Conservation (phyloP, 2,113 vertebrate species). For the Hassar affinis region DNA sequence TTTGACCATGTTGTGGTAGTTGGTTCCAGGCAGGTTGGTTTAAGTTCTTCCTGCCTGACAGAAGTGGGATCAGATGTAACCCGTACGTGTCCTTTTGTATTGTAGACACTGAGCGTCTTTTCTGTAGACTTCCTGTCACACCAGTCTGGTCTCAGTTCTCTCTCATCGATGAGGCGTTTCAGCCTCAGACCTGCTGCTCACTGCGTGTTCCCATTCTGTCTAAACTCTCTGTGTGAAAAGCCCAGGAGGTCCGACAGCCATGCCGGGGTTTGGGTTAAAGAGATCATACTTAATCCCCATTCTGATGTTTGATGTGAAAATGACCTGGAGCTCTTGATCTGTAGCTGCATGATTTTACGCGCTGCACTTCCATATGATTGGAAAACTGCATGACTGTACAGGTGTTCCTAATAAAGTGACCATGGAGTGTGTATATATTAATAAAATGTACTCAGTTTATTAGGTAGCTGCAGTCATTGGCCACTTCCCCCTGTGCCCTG, state of each 20-base stretch:
- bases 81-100: neutral
- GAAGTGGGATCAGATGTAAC: neutral
- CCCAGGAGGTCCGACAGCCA: neutral
- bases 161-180: neutral
- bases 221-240: neutral
- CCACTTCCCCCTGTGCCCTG: no score
- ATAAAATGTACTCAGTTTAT: no score
- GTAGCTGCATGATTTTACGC: no score
- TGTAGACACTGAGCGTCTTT: neutral
- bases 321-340: no score
- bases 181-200: neutral
- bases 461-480: no score
- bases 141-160: neutral
- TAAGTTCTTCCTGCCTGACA: neutral
- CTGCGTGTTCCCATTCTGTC: neutral
- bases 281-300: neutral
- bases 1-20: no score
- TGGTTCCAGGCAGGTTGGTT: no score
- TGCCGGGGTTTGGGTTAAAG: neutral
- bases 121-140: neutral
- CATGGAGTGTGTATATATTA: no score
- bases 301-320: neutral
- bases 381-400: neutral
- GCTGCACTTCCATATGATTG: neutral
- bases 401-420: neutral